Percentiles rank a stretch among this genome's conserved stretches.
These are phyloP conservation scores for Apis dorsata DNA, from an alignment of 1,140 invertebrate genomes.

Conservation along the genomic window DNA sequence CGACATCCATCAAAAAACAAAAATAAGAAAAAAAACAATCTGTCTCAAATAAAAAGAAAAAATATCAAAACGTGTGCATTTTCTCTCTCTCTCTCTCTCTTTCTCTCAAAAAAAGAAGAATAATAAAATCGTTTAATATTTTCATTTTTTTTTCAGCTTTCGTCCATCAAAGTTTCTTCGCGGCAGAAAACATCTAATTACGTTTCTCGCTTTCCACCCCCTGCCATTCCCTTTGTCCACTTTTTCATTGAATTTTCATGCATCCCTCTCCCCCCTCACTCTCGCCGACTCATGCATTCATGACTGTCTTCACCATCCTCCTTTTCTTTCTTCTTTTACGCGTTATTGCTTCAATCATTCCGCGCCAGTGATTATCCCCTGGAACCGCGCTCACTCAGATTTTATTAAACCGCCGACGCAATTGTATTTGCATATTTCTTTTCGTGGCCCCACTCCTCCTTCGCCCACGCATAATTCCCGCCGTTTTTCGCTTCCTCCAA, in stretches of 20 bases:
- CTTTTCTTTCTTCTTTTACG: background rate
- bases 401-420: conserved; percentile 46
- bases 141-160: conserved; percentile 1
- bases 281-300: conserved; percentile 30
- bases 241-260: conserved; percentile 25
- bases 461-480: conserved; percentile 30
- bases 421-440: conserved; percentile 48
- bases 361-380: conserved; percentile 24
- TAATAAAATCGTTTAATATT: background rate
- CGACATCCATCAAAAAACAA: background rate
- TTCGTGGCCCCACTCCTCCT: background rate
- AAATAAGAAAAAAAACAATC: background rate
- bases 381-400: conserved; percentile 8
- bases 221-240: too few relatives aligned
- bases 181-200: conserved; percentile 35
- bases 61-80: too few relatives aligned
- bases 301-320: background rate
- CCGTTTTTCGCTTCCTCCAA: background rate
- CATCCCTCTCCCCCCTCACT: background rate
- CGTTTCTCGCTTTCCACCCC: conserved; percentile 9
- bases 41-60: too few relatives aligned
- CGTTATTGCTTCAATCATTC: conserved; percentile 48
- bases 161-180: background rate
- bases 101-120: background rate
- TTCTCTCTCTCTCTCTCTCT: background rate